Evolutionary conservation across 1,140 invertebrate species (phyloP).

Genomic region (Atta texana): DNA sequence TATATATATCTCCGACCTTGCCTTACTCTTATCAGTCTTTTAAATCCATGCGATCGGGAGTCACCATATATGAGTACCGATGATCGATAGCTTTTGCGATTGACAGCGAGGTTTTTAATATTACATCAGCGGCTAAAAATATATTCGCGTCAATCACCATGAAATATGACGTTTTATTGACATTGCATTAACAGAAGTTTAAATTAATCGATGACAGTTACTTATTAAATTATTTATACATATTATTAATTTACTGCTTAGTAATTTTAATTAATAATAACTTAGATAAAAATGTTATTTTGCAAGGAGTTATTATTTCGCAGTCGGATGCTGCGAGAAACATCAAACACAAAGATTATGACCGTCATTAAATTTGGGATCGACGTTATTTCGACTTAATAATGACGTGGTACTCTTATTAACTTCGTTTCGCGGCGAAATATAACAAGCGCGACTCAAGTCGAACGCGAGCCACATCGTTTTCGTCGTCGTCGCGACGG

Average conservation of each 20-base stretch:
- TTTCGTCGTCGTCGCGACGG: conserved; percentile 26
- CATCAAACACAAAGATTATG: not conserved
- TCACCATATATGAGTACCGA: conserved; percentile 62
- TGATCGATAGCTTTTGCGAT: conserved; percentile 63
- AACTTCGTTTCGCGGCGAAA: conserved; percentile 16
- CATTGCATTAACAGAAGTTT: conserved; percentile 3
- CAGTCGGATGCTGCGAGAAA: not conserved
- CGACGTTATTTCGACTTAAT: not conserved
- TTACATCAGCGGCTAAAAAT: conserved; percentile 59
- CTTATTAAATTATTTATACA: not conserved
- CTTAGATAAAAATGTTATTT: not conserved
- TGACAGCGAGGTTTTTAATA: conserved; percentile 46
- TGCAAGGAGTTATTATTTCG: not conserved
- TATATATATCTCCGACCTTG: conserved; percentile 58
- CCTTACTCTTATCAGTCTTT: conserved; percentile 67
- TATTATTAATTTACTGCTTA: not conserved
- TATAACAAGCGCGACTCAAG: conserved; percentile 3
- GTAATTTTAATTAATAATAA: conserved; percentile 29
- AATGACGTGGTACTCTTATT: conserved; percentile 1
- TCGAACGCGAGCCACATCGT: not conserved
- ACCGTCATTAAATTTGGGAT: conserved; percentile 18
- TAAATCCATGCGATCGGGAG: conserved; percentile 60
- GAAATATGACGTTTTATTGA: conserved; percentile 53
- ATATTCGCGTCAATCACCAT: conserved; percentile 34
- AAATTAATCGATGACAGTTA: conserved; percentile 10